Evolutionary conservation across 2,888 invertebrate species (phyloP).

Genomic region (Steromphala cineraria): DNA sequence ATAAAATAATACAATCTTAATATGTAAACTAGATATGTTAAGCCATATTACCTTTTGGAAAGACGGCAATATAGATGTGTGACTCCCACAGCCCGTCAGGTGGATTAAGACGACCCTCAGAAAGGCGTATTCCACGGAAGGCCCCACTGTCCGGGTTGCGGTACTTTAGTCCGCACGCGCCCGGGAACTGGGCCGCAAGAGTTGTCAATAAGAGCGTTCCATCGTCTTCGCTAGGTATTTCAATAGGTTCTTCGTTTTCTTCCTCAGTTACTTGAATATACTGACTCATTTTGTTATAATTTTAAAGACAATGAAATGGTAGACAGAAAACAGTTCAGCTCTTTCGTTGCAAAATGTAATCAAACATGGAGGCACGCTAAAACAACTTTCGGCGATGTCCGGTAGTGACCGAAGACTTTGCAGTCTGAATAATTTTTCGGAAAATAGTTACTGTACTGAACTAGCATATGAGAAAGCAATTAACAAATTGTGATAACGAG

Average conservation of each 20-base stretch:
- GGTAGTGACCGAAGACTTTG: neutral
- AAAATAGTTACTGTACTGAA: no score
- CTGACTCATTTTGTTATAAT: slow-evolving; percentile 62
- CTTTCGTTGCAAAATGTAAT: neutral
- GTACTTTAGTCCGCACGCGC: slow-evolving; percentile 97
- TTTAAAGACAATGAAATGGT: neutral
- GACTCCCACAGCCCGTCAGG: slow-evolving; percentile 93
- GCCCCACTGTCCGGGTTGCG: slow-evolving; percentile 85
- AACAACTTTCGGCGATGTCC: neutral
- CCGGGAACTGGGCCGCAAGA: slow-evolving; percentile 96
- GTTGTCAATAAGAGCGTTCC: slow-evolving; percentile 93
- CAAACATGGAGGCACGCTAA: neutral
- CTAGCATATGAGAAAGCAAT: no score
- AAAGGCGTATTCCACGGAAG: slow-evolving; percentile 80
- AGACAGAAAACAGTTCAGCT: neutral
- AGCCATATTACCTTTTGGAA: slow-evolving; percentile 76
- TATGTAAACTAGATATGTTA: neutral
- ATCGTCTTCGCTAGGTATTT: slow-evolving; percentile 95
- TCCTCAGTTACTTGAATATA: slow-evolving; percentile 96
- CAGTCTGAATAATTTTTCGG: no score
- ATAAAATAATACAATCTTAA: neutral
- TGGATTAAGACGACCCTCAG: slow-evolving; percentile 92
- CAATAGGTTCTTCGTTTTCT: slow-evolving; percentile 94
- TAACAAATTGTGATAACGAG: no score
- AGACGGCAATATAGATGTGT: slow-evolving; percentile 82